Base-by-base conservation (phyloP, 2,113 vertebrate genomes). In the Aramus guarauna region DNA sequence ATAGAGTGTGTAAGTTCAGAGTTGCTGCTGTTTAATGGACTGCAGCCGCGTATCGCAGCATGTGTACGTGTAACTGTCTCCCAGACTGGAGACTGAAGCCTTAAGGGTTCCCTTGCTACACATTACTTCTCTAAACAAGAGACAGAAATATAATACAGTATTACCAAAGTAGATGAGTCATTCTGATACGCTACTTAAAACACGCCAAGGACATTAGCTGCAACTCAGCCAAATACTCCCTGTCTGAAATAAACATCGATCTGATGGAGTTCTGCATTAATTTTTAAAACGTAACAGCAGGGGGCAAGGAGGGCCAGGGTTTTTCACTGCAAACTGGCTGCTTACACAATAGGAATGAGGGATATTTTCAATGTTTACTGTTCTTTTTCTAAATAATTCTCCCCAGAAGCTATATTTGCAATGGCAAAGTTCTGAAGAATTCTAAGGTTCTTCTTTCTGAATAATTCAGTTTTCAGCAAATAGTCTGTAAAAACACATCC, bases 231-330 rank as follows among this genome's bases (percentile, higher is more conserved):
- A 90, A 82, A 90, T 80, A 2, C 27, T 71, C 72, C 24, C 23
- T n/a, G 45, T 74, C 81, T 77, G 93, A 85, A 93, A 88, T 71
- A 95, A 96, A 67, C 71, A 73, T 32, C 47, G 92, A 82, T 66
- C 41, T 83, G 77, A 92, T 76, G 32, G 29, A 88, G 37, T 43
- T 19, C 36, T 84, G 59, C 21, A 47, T 76, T 94, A 85, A 83
- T 92, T 95, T 92, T 80, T 82, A 43, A 93, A 96, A 90, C 26
- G 27, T 55, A 92, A 93, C 95, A 95, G 85, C 82, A 95, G 83
- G 90, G 75, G 88, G 75, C 90, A 96, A 95, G 83, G 82, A 92
- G 85, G 68, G 26, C 67, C 60, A 53, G 43, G 29, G 34, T 43
- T 95, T 92, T 91, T 77, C 64, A 59, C 27, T 37, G 43, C 37